These are phyloP conservation scores for Leucophenga varia DNA, from an alignment of 1,140 invertebrate genomes.

Conservation along the genomic window DNA sequence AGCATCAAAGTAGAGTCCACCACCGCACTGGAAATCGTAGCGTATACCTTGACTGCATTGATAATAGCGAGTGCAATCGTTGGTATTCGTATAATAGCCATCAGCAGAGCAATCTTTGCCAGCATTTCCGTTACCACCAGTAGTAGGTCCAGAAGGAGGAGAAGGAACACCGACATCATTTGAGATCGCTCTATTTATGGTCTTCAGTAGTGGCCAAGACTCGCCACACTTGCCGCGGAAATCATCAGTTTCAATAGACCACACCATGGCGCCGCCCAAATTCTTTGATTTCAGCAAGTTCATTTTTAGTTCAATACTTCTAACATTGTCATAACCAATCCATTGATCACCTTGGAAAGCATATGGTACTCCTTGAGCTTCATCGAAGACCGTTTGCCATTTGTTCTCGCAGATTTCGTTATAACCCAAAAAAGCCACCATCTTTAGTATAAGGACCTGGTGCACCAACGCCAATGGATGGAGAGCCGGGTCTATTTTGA, in stretches of 20 bases:
- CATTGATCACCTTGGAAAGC: constrained; percentile 53
- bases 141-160: too few relatives aligned
- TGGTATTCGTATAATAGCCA: too few relatives aligned
- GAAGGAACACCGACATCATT: too few relatives aligned
- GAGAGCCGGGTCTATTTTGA: constrained; percentile 59
- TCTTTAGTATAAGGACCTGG: constrained; percentile 71
- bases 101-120: too few relatives aligned
- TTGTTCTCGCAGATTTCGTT: constrained; percentile 64
- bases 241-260: constrained; percentile 78
- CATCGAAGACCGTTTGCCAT: constrained; percentile 33
- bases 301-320: constrained; percentile 53
- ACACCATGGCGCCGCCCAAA: constrained; percentile 76
- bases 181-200: constrained; percentile 25
- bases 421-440: constrained; percentile 72
- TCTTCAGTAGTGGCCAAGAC: constrained; percentile 57
- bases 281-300: constrained; percentile 55
- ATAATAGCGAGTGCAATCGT: too few relatives aligned
- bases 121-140: too few relatives aligned
- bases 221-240: constrained; percentile 67
- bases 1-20: too few relatives aligned
- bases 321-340: constrained; percentile 54
- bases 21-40: too few relatives aligned
- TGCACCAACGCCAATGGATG: constrained; percentile 60
- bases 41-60: too few relatives aligned
- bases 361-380: constrained; percentile 30